Base-by-base conservation (phyloP, 2,797 vertebrate genomes). In the Cyclura pinguis region DNA sequence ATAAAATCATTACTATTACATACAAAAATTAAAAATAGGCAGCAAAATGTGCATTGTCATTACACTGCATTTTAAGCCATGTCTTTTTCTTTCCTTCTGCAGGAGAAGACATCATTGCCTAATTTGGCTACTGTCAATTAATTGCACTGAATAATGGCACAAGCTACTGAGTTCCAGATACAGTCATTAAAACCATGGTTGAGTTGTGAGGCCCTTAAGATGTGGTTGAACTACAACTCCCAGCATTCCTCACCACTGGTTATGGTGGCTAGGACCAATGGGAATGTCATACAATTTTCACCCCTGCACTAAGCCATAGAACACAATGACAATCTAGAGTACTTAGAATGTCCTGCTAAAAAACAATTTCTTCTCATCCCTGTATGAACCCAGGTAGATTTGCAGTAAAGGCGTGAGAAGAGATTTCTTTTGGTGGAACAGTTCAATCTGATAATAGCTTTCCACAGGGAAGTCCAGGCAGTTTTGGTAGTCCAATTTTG, bases 11-110 rank as follows among this genome's bases (percentile, higher is more conserved):
- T 64, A 38, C 55, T 88, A 80, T 24, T 81, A 38, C 14, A 50
- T 72, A 3, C 42, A 87, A 27, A 83, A 69, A 80, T 85, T 32
- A 50, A 22, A 9, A 85, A 84, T 7, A 64, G 32, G 35, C 38
- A 85, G 64, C n/a, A 6, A 84, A 91, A 80, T 81, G 62, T 90
- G 69, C 82, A 13, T 77, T 90, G 47, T 64, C 87, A 93, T 67
- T 0, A 8, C 50, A 86, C 5, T 73, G 22, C 32, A 84, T 72
- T 0, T 12, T 73, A 22, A 7, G 64, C 42, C 87, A 91, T 88
- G 59, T 76, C 27, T 86, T 55, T 52, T 62, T 42, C 29, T 27
- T 90, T 57, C 13, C 4, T 4, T 16, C 14, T 47, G 1, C 20
- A 3, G 38, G 77, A 52, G 35, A 64, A 78, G 83, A 47, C 2